Evolutionary conservation across 2,888 invertebrate genomes (phyloP).

Genomic region (Apodemia mormo): DNA sequence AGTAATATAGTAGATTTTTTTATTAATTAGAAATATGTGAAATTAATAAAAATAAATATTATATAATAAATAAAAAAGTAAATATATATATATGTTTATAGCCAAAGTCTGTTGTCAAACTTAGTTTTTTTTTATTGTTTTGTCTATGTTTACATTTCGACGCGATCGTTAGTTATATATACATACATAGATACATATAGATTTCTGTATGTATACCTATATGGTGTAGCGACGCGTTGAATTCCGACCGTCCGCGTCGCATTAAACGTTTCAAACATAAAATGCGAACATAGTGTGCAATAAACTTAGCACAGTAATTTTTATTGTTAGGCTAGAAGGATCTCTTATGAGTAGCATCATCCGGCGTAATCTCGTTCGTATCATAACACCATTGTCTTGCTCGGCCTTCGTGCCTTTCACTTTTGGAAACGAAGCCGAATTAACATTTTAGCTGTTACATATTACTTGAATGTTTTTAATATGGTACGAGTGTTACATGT

Average conservation of each 20-base stretch:
- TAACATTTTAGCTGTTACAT: slow-evolving; percentile 38
- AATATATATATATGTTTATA: too few relatives aligned
- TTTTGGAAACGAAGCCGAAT: slow-evolving; percentile 59
- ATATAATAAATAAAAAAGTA: too few relatives aligned
- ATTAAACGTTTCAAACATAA: not conserved
- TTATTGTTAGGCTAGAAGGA: slow-evolving; percentile 50
- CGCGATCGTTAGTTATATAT: too few relatives aligned
- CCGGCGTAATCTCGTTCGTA: slow-evolving; percentile 49
- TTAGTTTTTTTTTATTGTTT: too few relatives aligned
- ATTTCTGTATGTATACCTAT: too few relatives aligned
- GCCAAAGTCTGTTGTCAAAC: too few relatives aligned
- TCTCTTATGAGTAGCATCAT: slow-evolving; percentile 63
- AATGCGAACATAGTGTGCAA: slow-evolving; percentile 8
- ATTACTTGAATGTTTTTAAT: slow-evolving; percentile 20
- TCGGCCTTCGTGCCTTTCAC: slow-evolving; percentile 74
- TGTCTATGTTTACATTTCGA: too few relatives aligned
- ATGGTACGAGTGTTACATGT: not conserved
- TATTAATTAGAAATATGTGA: too few relatives aligned
- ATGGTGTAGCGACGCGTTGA: too few relatives aligned
- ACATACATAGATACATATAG: too few relatives aligned
- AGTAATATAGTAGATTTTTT: too few relatives aligned
- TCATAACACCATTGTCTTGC: slow-evolving; percentile 48
- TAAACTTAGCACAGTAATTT: slow-evolving; percentile 41
- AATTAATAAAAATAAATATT: too few relatives aligned
- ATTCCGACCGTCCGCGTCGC: not conserved